These are phyloP conservation scores for Tipula helvola DNA, from an alignment of 2,888 invertebrate species.

Conservation along the genomic window DNA sequence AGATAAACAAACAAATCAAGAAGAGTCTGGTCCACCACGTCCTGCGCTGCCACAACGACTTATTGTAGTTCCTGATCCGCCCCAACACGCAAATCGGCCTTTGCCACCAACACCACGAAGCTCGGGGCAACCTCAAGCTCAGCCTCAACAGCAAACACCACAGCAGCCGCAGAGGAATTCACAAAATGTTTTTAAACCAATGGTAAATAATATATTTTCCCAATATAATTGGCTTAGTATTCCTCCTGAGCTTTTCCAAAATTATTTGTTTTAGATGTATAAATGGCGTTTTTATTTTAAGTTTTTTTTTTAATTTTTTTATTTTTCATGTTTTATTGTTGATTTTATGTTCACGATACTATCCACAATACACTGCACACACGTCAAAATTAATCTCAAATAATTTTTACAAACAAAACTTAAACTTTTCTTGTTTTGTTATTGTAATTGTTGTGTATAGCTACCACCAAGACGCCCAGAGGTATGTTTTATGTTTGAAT, in stretches of 20 bases:
- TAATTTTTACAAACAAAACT: slow-evolving; percentile 12
- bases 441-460: slow-evolving; percentile 35
- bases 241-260: neutral
- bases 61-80: slow-evolving; percentile 84
- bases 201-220: slow-evolving; percentile 43
- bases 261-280: neutral
- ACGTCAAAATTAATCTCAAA: slow-evolving; percentile 14
- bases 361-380: slow-evolving; percentile 16
- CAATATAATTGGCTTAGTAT: neutral
- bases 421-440: slow-evolving; percentile 11
- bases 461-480: slow-evolving; percentile 81
- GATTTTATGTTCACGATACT: neutral
- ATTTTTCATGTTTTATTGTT: neutral
- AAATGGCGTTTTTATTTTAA: neutral
- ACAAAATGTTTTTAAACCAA: slow-evolving; percentile 75
- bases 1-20: slow-evolving; percentile 42
- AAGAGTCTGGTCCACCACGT: slow-evolving; percentile 77
- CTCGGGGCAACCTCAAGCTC: slow-evolving; percentile 42
- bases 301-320: neutral
- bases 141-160: slow-evolving; percentile 36
- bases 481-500: slow-evolving; percentile 46
- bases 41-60: slow-evolving; percentile 84
- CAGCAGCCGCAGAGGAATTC: slow-evolving; percentile 70
- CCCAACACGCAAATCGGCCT: slow-evolving; percentile 52
- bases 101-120: slow-evolving; percentile 73